These are phyloP conservation scores for Dermolepida albohirtum DNA, from an alignment of 2,888 invertebrate genomes.

Conservation along the genomic window DNA sequence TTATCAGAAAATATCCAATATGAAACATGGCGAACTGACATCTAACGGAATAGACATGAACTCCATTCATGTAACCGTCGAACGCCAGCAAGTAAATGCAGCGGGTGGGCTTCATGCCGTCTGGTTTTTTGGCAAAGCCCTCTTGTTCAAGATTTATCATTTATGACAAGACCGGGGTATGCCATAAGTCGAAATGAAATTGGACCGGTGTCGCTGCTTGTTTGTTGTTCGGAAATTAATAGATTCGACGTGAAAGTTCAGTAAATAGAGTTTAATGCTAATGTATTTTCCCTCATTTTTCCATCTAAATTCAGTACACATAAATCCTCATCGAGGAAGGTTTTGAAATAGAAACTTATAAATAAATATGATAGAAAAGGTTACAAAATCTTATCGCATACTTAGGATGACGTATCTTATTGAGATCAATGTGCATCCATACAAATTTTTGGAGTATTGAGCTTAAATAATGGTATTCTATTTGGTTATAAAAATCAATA, in stretches of 20 bases:
- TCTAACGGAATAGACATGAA: slow-evolving; percentile 22
- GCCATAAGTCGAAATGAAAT: slow-evolving; percentile 16
- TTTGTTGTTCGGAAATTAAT: slow-evolving; percentile 16
- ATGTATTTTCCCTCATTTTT: slow-evolving; percentile 2
- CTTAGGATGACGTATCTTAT: no score
- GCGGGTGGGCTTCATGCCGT: slow-evolving; percentile 6
- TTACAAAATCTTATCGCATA: no score
- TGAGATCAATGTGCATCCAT: no score
- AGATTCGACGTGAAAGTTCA: neutral
- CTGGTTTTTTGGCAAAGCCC: slow-evolving; percentile 13
- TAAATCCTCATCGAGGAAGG: no score
- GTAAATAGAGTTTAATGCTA: neutral
- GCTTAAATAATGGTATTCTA: no score
- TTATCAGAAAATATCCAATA: slow-evolving; percentile 33
- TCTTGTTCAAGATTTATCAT: slow-evolving; percentile 23
- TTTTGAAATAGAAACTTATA: no score
- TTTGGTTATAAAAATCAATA: no score
- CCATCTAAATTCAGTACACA: no score
- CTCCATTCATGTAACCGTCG: neutral
- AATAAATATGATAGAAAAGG: no score
- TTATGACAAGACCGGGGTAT: slow-evolving; percentile 18
- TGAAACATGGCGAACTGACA: neutral
- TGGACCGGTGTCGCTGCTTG: slow-evolving; percentile 5
- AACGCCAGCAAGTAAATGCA: no score
- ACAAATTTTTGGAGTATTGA: no score